Conservation (phyloP, 2,797 vertebrate genomes). For the Eulemur coronatus region DNA sequence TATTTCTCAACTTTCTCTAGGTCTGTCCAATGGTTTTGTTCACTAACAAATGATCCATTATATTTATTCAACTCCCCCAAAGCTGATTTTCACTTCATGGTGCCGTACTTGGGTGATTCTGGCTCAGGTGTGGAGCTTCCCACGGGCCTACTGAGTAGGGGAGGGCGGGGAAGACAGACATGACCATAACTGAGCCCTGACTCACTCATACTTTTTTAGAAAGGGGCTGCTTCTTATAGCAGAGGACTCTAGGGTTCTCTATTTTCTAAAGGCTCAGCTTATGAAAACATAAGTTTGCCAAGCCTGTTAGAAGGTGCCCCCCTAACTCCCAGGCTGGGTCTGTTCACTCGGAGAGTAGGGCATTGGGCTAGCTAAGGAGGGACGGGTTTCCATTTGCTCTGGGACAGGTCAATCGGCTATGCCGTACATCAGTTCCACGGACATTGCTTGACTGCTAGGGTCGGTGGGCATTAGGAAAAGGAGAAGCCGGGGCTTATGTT, state of each 20-base stretch:
- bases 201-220: background rate
- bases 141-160: background rate
- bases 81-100: background rate
- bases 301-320: background rate
- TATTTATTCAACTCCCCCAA: background rate
- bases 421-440: background rate
- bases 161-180: background rate
- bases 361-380: background rate
- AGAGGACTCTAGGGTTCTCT: background rate
- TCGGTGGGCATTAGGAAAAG: background rate
- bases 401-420: background rate
- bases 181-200: background rate
- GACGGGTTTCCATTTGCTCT: background rate
- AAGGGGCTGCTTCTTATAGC: background rate
- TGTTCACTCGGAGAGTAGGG: background rate
- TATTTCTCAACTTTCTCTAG: background rate
- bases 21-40: background rate
- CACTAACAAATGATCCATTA: background rate
- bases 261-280: background rate
- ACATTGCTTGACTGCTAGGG: background rate
- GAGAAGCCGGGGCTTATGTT: background rate
- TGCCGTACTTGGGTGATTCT: background rate
- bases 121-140: background rate
- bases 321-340: background rate
- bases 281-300: background rate